Evolutionary conservation across 2,113 vertebrate genomes (phyloP).

Genomic region (Nettapus auritus): DNA sequence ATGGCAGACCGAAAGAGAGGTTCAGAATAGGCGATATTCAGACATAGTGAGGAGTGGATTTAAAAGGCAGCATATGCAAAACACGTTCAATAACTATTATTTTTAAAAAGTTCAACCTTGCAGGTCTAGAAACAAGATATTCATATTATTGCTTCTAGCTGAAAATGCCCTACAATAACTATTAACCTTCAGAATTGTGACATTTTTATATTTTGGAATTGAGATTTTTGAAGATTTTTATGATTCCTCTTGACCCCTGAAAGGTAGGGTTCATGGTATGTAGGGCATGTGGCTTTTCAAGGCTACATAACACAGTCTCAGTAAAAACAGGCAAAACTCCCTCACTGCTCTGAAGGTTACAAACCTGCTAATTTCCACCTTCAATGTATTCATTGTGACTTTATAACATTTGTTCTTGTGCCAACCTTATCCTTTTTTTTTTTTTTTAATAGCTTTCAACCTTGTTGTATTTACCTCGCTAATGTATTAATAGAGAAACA

Average conservation of each 20-base stretch:
- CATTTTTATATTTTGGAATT: not conserved
- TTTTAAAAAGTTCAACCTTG: not conserved
- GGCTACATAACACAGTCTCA: not conserved
- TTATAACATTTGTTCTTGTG: constrained; percentile 48
- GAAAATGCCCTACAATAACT: constrained; percentile 2
- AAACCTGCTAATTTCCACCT: constrained; percentile 35
- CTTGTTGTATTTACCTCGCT: not conserved
- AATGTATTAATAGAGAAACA: not conserved
- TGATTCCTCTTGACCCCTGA: not conserved
- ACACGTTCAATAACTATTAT: not conserved
- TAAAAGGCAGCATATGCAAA: not conserved
- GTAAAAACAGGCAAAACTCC: constrained; percentile 39
- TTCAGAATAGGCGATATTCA: constrained; percentile 2
- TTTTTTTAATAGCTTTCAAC: constrained; percentile 56
- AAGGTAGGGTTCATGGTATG: not conserved
- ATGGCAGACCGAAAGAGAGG: not conserved
- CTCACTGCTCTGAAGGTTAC: constrained; percentile 29
- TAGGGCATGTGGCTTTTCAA: constrained; percentile 19
- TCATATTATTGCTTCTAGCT: not conserved
- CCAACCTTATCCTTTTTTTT: constrained; percentile 53
- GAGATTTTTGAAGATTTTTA: constrained; percentile 15
- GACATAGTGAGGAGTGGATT: not conserved
- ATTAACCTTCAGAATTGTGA: not conserved
- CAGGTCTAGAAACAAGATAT: not conserved
- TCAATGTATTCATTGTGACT: constrained; percentile 35